Conservation (phyloP, 2,888 invertebrate genomes). For the Tachystola acroxantha region DNA sequence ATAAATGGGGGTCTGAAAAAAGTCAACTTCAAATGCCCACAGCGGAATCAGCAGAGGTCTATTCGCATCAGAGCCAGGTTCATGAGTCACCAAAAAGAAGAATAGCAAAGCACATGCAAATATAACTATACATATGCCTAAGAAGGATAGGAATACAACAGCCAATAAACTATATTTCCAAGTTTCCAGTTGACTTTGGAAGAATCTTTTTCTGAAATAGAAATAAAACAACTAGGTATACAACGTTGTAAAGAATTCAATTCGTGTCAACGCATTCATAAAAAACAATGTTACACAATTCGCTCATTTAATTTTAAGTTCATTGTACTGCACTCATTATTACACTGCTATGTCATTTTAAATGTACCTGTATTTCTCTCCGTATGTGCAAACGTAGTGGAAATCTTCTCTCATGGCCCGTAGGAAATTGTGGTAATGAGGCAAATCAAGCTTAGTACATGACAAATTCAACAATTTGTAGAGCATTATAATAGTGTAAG, state of each 20-base stretch:
- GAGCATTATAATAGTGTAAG: constrained; percentile 34
- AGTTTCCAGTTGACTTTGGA: constrained; percentile 36
- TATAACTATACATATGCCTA: constrained; percentile 23
- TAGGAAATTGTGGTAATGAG: constrained; percentile 33
- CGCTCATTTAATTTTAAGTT: too few relatives aligned
- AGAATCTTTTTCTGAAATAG: constrained; percentile 37
- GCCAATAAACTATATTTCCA: constrained; percentile 36
- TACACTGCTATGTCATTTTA: not conserved
- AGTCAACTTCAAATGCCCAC: constrained; percentile 37
- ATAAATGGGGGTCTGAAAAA: constrained; percentile 35
- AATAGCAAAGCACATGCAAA: constrained; percentile 23
- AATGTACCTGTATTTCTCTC: constrained; percentile 35
- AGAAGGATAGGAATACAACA: constrained; percentile 21
- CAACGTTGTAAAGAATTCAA: too few relatives aligned
- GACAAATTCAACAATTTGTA: constrained; percentile 37
- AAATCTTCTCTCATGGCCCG: constrained; percentile 38
- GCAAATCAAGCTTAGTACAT: constrained; percentile 29
- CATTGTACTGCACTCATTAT: not conserved
- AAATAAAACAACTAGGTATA: too few relatives aligned
- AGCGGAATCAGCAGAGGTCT: constrained; percentile 45
- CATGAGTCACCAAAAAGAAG: constrained; percentile 24
- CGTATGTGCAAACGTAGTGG: constrained; percentile 34
- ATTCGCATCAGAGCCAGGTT: constrained; percentile 20
- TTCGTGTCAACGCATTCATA: too few relatives aligned
- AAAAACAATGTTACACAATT: too few relatives aligned